Evolutionary conservation across 2,888 invertebrate genomes (phyloP), one percentile per base, ranked within the genome.

Genomic region (Bembecia ichneumoniformis): DNA sequence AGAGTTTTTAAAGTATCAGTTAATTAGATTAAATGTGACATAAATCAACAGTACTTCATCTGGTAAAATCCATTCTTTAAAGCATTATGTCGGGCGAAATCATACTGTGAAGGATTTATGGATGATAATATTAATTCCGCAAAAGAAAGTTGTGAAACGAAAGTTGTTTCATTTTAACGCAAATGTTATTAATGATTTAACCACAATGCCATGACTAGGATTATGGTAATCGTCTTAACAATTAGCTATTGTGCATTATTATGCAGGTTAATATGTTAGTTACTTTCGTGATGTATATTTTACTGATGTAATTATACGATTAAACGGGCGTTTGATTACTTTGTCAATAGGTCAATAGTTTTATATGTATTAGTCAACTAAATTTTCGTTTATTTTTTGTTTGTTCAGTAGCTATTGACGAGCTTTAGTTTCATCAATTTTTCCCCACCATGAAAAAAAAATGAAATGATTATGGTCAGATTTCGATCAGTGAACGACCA

Each of bases 121-220:
- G 44, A 44, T 44, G 16, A 44, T 44, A 44, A 44, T 44, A 28
- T 46, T 46, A 16, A 62, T 64, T 62, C 62, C 62, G 58, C 59
- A 58, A 64, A 69, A 63, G 73, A 72, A 72, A 72, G 71, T 68
- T 62, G 59, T 47, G 57, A 59, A 57, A 66, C 61, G 68, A 67
- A 67, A 68, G 66, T 58, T 62, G 58, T 60, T 59, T 55, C 55
- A 55, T 54, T 61, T 57, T 57, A 62, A 59, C 58, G 64, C 68
- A 62, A 63, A 60, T 60, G 58, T 64, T 69, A 68, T 62, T 63
- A 59, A 62, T 46, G 34, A 9, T 28, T 63, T 61, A 28, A 28
- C 28, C 28, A 69, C 63, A 65, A 62, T 64, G 62, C 60, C 59
- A 57, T 60, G 65, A 67, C 65, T 66, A 62, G 57, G 66, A 68